Base-by-base conservation (phyloP, 2,797 vertebrate genomes). In the Pseudomugil gertrudae region DNA sequence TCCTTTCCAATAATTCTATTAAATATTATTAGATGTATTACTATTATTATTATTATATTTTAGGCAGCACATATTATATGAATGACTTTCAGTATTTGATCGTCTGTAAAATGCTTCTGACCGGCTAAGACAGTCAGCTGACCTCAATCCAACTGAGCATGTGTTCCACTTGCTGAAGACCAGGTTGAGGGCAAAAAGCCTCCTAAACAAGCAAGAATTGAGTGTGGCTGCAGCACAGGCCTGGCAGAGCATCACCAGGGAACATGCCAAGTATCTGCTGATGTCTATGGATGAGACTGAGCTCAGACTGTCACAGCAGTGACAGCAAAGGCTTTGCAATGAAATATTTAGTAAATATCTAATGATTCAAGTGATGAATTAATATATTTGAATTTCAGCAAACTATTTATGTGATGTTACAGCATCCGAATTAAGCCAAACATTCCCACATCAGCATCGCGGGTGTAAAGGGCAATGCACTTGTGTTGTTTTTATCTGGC, bases 111-210 rank as follows among this genome's bases (percentile, higher is more conserved):
- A 66, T 60, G 38, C 51, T 62, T 23, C 55, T 68, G 75, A 80
- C 57, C 30, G 61, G 75, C 69, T 55, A 63, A 82, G 38, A 72
- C 63, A 64, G 66, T 88, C 79, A 77, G 76, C 78, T 84, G 74
- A 87, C 79, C 60, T 63, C 63, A 70, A 36, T 66, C 83, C 80
- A 87, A 84, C 51, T 55, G 63, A 80, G 83, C 87, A 84, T 85
- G 77, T 87, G 80, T 79, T 88, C 67, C 63, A 73, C 72, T 79
- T 63, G 61, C 85, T 66, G 55, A 66, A 71, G 83, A 79, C 73
- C 72, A 87, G 79, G 81, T 70, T 87, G 80, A 76, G 70, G 65
- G 80, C 80, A 76, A 81, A 77, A 77, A 72, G 59, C 64, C 70
- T 62, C 63, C 68, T 61, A 76, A 88, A 78, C 84, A 83, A 81